A percentile compares a stretch with the other conserved stretches of the same genome.
These are phyloP conservation scores for Epistrophe grossulariae DNA, from an alignment of 2,888 invertebrate genomes.

Conservation along the genomic window DNA sequence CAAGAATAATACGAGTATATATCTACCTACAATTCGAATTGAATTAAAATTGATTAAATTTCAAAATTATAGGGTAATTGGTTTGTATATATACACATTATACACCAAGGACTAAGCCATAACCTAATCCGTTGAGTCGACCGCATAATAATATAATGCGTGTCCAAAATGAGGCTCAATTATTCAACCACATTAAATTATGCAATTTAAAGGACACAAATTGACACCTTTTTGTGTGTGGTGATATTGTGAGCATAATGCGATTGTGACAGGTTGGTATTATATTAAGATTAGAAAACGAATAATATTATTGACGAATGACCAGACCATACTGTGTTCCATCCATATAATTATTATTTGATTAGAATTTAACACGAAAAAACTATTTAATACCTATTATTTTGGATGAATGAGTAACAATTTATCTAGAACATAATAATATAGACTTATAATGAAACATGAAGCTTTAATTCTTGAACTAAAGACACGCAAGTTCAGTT, in stretches of 20 bases:
- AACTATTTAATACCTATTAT: no score
- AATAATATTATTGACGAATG: conserved; percentile 2
- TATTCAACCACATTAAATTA: conserved; percentile 23
- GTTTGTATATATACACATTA: background rate
- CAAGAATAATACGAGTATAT: no score
- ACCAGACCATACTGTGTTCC: background rate
- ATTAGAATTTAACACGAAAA: conserved; percentile 1
- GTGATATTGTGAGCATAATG: background rate
- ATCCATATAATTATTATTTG: background rate
- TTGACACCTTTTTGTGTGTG: conserved; percentile 29
- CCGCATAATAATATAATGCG: conserved; percentile 14
- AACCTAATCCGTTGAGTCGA: conserved; percentile 27
- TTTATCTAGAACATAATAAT: no score
- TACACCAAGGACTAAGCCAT: conserved; percentile 1
- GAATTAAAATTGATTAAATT: conserved; percentile 30
- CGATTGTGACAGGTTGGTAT: conserved; percentile 1
- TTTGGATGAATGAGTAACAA: no score
- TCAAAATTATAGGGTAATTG: conserved; percentile 26
- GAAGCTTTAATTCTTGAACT: no score
- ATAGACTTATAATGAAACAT: no score
- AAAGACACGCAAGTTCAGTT: no score
- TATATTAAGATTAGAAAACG: conserved; percentile 1
- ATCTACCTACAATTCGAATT: background rate
- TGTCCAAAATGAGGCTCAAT: conserved; percentile 1
- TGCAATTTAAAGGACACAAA: conserved; percentile 24